Percentiles rank a stretch among this genome's conserved stretches.
phyloP scores from a whole-genome alignment of 2,888 invertebrate genomes.

The Athripsodes cinereus region DNA sequence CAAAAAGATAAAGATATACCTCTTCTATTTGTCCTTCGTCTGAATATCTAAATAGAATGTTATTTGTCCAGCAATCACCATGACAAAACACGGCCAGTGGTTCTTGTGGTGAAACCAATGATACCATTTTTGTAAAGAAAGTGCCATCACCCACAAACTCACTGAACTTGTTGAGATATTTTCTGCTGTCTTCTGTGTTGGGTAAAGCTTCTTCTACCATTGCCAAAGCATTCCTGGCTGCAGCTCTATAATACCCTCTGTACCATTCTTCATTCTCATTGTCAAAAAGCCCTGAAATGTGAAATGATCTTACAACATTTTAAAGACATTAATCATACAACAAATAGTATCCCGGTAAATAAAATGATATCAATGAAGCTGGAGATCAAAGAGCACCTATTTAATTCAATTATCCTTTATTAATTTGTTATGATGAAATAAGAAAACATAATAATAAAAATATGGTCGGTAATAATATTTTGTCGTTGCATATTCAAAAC shows the following conservation, averaged over 20 bases:
- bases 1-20: conserved; percentile 2
- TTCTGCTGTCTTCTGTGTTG: conserved; percentile 39
- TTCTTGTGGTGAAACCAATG: conserved; percentile 55
- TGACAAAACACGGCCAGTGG: conserved; percentile 65
- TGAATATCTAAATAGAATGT: conserved; percentile 58
- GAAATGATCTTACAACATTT: background rate
- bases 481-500: too few relatives aligned
- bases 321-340: too few relatives aligned
- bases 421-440: too few relatives aligned
- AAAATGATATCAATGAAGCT: too few relatives aligned
- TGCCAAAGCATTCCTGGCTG: conserved; percentile 56
- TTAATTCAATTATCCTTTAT: too few relatives aligned
- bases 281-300: conserved; percentile 51
- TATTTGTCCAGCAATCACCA: conserved; percentile 73
- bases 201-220: conserved; percentile 53
- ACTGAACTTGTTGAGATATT: conserved; percentile 54
- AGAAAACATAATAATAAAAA: too few relatives aligned
- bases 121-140: conserved; percentile 63
- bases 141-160: conserved; percentile 56
- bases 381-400: too few relatives aligned
- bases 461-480: too few relatives aligned
- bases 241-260: conserved; percentile 59
- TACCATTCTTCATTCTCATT: conserved; percentile 63
- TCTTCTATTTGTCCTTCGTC: conserved; percentile 38
- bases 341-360: too few relatives aligned